Conservation (phyloP, 2,113 vertebrate genomes). For the Notothenia rossii region DNA sequence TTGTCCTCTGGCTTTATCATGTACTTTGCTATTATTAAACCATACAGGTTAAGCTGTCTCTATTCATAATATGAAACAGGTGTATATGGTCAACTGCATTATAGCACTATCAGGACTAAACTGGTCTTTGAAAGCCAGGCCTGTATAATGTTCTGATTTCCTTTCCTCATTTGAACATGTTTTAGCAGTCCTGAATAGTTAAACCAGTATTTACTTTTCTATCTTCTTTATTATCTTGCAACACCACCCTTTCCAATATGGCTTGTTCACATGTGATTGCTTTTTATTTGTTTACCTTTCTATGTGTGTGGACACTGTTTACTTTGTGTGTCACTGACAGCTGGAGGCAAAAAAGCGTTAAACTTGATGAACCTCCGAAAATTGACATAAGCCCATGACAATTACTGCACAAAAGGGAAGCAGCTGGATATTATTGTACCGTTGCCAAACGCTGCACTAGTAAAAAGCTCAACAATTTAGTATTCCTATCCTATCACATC, state of each 20-base stretch:
- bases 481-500: conserved; percentile 7
- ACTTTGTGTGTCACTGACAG: neutral
- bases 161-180: too few species aligned
- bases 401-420: neutral
- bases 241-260: too few species aligned
- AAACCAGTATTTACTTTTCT: too few species aligned
- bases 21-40: neutral
- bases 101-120: too few species aligned
- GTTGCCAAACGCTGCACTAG: neutral
- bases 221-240: too few species aligned
- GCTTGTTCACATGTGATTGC: neutral
- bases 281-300: neutral
- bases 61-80: neutral
- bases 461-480: neutral
- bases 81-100: neutral
- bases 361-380: neutral
- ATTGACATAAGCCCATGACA: neutral
- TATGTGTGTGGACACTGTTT: conserved; percentile 2
- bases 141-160: too few species aligned
- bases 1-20: conserved; percentile 11
- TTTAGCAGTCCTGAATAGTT: too few species aligned
- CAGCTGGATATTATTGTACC: neutral
- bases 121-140: too few species aligned
- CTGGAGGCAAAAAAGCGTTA: neutral
- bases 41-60: neutral